These are phyloP conservation scores for Enteromius unitaeniatus DNA, from an alignment of 2,797 vertebrate genomes.

Conservation along the genomic window DNA sequence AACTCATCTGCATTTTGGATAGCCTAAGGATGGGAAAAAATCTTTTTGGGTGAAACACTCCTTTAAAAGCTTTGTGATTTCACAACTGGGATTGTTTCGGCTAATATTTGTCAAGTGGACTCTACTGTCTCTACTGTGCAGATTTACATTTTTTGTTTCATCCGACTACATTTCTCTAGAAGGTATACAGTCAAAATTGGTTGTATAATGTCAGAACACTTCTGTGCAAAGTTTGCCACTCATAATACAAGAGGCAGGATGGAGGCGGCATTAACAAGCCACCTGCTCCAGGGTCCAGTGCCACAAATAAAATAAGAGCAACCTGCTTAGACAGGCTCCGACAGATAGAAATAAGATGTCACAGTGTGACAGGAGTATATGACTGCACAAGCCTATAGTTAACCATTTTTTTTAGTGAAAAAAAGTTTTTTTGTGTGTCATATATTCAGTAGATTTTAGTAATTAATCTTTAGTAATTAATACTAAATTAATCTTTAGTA, in stretches of 20 bases:
- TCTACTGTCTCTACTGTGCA: neutral
- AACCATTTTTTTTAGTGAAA: neutral
- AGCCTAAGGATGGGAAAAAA: neutral
- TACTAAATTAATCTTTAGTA: too few species aligned
- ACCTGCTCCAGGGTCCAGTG: constrained; percentile 34
- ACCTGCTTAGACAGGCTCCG: neutral
- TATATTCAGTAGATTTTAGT: neutral
- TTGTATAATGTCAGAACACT: constrained; percentile 21
- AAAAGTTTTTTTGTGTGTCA: neutral
- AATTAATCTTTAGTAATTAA: neutral
- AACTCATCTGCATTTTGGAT: neutral
- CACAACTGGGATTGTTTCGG: neutral
- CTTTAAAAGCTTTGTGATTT: constrained; percentile 19
- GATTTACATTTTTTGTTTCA: constrained; percentile 10
- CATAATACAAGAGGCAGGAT: constrained; percentile 14
- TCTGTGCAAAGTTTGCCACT: constrained; percentile 7
- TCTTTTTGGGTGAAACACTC: neutral
- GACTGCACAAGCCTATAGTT: neutral
- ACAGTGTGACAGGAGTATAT: constrained; percentile 10
- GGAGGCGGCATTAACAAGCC: constrained; percentile 39
- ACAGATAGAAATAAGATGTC: constrained; percentile 15
- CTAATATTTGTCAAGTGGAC: constrained; percentile 16
- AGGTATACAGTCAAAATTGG: constrained; percentile 22
- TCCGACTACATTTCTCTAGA: constrained; percentile 1
- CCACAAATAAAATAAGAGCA: constrained; percentile 7